phyloP scores from a whole-genome alignment of 2,888 invertebrate genomes.

The Dynastes hyllus region DNA sequence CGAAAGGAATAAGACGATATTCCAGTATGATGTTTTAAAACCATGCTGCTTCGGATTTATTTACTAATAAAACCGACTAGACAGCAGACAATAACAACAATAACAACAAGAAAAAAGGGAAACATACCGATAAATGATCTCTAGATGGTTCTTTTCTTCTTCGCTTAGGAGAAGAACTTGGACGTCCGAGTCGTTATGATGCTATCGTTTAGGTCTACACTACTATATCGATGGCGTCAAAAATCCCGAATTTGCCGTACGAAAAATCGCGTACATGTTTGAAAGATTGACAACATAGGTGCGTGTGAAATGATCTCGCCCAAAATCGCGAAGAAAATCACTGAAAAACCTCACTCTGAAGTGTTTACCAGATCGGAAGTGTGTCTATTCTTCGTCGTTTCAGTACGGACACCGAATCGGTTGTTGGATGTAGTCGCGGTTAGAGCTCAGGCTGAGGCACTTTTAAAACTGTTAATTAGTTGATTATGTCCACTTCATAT shows the following conservation, averaged over 20 bases:
- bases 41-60: neutral
- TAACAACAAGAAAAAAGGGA: neutral
- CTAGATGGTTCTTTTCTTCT: slow-evolving; percentile 15
- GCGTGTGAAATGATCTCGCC: neutral
- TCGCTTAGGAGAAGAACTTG: neutral
- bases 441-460: slow-evolving; percentile 49
- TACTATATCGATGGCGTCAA: slow-evolving; percentile 29
- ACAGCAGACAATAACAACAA: neutral
- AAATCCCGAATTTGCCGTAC: slow-evolving; percentile 29
- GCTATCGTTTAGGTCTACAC: slow-evolving; percentile 9
- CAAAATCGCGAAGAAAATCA: slow-evolving; percentile 11
- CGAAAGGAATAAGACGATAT: slow-evolving; percentile 3
- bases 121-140: slow-evolving; percentile 33
- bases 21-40: neutral
- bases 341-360: slow-evolving; percentile 43
- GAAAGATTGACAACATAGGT: slow-evolving; percentile 40
- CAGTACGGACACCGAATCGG: neutral
- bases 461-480: slow-evolving; percentile 59
- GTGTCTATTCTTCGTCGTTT: neutral
- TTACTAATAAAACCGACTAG: too few relatives aligned
- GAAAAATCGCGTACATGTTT: slow-evolving; percentile 31
- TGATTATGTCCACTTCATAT: slow-evolving; percentile 61
- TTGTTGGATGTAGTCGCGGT: neutral
- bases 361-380: neutral
- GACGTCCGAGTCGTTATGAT: neutral